Evolutionary conservation across 1,140 invertebrate genomes (phyloP), one percentile per base, ranked within the genome.

Genomic region (Plodia interpunctella): DNA sequence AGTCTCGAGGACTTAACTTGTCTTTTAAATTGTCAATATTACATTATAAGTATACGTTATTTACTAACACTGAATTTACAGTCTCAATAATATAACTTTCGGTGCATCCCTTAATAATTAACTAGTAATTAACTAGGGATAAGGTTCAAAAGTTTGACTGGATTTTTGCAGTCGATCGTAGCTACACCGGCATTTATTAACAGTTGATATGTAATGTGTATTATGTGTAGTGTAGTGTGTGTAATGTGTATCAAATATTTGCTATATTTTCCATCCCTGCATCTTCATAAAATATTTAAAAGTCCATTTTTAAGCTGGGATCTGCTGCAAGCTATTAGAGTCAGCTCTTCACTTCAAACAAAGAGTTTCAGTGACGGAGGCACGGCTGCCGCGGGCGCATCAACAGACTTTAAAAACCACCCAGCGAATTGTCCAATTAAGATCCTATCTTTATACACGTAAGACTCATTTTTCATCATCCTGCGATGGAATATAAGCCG

Each of bases 301-400:
- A 86, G 83, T 82, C 69, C 74, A 88, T 82, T 83, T 88, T 85
- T 83, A 84, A 83, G 78, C 80, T 74, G 64, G 74, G 78, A 86
- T 85, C 73, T 78, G 80, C 80, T 83, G 84, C 79, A 85, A 86
- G 83, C 83, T 87, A 83, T 88, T 88, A 87, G 76, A 87, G 81
- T 80, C 80, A 85, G 76, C 86, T 80, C 83, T 86, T 87, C 80
- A 88, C 70, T 68, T 80, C 80, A 84, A 87, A 88, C 84, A 88
- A 87, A 88, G 82, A 80, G 81, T 74, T 75, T 70, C 73, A 84
- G 76, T 76, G 80, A 79, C 77, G 78, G 66, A 74, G 83, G 60
- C 76, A 70, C 68, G 80, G 70, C 67, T 72, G 82, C 78, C 75
- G 67, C 68, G 63, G 68, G 75, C 77, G 72, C 70, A 80, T 76